Conservation (phyloP, 2,888 invertebrate species). For the Mythimna impura region DNA sequence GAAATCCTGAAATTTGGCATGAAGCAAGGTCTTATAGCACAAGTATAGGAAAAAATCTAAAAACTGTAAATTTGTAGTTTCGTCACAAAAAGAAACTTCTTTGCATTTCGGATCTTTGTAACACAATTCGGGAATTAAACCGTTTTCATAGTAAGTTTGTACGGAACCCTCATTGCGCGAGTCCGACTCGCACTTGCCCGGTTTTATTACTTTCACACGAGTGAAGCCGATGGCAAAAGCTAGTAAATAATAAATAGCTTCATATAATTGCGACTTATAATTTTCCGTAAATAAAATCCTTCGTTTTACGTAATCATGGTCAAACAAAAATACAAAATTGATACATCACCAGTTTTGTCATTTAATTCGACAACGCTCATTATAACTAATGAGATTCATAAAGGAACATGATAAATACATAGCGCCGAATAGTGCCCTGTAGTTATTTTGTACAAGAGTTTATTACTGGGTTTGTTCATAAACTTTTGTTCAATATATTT, state of each 20-base stretch:
- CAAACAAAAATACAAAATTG: constrained; percentile 46
- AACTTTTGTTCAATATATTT: background rate
- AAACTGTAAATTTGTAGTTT: too few relatives aligned
- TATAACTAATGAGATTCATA: constrained; percentile 54
- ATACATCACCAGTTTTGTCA: constrained; percentile 47
- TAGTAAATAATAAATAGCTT: background rate
- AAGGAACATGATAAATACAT: constrained; percentile 37
- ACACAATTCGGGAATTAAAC: too few relatives aligned
- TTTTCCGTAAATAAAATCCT: background rate
- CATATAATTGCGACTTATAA: background rate
- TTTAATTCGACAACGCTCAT: constrained; percentile 45
- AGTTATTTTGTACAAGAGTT: constrained; percentile 24
- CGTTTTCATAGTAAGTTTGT: too few relatives aligned
- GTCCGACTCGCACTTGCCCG: too few relatives aligned
- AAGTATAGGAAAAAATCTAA: too few relatives aligned
- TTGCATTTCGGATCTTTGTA: too few relatives aligned
- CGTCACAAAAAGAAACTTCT: too few relatives aligned
- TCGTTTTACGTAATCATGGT: constrained; percentile 15
- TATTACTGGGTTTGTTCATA: constrained; percentile 36
- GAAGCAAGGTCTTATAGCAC: too few relatives aligned
- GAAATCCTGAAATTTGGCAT: too few relatives aligned
- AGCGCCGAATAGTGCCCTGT: constrained; percentile 17
- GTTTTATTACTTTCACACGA: too few relatives aligned
- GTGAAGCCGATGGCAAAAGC: too few relatives aligned
- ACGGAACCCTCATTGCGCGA: too few relatives aligned